Percentiles rank a stretch among this genome's conserved stretches.
phyloP scores from a whole-genome alignment of 2,888 invertebrate species.

The Heteropelma amictum region DNA sequence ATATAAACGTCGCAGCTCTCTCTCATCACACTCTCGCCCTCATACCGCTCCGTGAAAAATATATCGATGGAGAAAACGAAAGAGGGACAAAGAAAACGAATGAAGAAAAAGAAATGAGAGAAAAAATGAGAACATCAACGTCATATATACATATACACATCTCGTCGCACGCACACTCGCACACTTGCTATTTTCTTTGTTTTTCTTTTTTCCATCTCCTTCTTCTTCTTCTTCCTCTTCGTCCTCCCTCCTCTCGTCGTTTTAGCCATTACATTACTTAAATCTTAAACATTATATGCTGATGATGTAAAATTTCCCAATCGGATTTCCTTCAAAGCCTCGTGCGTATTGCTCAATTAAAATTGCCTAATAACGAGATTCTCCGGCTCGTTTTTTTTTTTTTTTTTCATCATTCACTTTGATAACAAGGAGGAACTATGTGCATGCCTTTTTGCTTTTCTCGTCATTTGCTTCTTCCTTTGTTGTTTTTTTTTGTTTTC shows the following conservation, averaged over 20 bases:
- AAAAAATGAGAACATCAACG: constrained; percentile 35
- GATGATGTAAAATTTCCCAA: too few relatives aligned
- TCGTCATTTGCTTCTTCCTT: constrained; percentile 33
- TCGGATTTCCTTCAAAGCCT: constrained; percentile 68
- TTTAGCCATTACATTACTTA: constrained; percentile 52
- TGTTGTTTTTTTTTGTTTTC: constrained; percentile 31
- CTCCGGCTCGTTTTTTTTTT: constrained; percentile 26
- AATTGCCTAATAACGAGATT: constrained; percentile 73
- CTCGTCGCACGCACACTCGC: constrained; percentile 56
- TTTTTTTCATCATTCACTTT: constrained; percentile 55
- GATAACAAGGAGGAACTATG: constrained; percentile 76
- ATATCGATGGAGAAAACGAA: too few relatives aligned
- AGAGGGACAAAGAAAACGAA: too few relatives aligned
- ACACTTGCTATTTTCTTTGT: constrained; percentile 40
- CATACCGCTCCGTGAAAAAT: constrained; percentile 56
- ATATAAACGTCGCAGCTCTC: constrained; percentile 77
- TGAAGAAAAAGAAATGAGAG: too few relatives aligned
- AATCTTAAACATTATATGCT: constrained; percentile 50
- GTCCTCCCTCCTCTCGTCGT: constrained; percentile 55
- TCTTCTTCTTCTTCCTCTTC: constrained; percentile 52
- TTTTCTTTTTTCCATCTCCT: constrained; percentile 36
- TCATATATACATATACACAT: constrained; percentile 54
- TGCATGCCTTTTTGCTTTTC: constrained; percentile 66
- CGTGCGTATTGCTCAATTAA: constrained; percentile 74
- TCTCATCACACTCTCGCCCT: constrained; percentile 72